A percentile compares a stretch with the other conserved stretches of the same genome.
These are phyloP conservation scores for Leptopilina myrica DNA, from an alignment of 2,888 invertebrate species.

Conservation along the genomic window DNA sequence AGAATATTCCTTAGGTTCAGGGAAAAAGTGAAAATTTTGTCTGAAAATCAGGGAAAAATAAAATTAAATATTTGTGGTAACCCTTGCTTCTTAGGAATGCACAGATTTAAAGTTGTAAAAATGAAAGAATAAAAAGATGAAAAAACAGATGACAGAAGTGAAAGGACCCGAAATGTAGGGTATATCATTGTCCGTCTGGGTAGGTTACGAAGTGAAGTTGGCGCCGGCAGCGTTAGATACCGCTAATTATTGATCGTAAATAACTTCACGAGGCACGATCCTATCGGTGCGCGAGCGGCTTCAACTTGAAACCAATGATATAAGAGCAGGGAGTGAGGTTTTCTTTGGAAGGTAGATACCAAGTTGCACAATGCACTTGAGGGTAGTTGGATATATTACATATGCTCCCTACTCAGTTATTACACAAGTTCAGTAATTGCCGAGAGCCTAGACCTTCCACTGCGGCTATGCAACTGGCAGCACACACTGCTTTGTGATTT, in stretches of 20 bases:
- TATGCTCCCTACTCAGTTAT: constrained; percentile 68
- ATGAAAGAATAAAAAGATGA: background rate
- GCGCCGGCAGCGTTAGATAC: constrained; percentile 77
- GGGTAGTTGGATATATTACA: constrained; percentile 74
- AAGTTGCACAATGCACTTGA: constrained; percentile 57
- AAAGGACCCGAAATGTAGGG: constrained; percentile 51
- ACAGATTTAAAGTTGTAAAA: background rate
- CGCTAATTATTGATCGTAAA: constrained; percentile 77
- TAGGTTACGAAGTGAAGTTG: constrained; percentile 67
- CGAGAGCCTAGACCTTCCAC: constrained; percentile 53
- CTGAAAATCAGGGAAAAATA: too few relatives aligned
- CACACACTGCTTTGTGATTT: constrained; percentile 58
- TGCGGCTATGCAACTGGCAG: constrained; percentile 18
- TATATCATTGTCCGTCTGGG: constrained; percentile 71
- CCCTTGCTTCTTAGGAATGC: too few relatives aligned
- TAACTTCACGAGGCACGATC: constrained; percentile 70
- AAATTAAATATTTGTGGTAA: too few relatives aligned
- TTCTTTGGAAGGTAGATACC: constrained; percentile 45
- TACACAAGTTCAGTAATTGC: constrained; percentile 71
- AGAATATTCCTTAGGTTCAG: too few relatives aligned
- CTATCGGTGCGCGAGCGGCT: constrained; percentile 64
- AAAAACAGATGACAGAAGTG: constrained; percentile 32
- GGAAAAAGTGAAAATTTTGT: too few relatives aligned
- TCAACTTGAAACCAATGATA: constrained; percentile 60
- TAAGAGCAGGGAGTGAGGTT: constrained; percentile 55